Base-by-base conservation (phyloP, 2,797 vertebrate species). In the Hippoglossus hippoglossus region DNA sequence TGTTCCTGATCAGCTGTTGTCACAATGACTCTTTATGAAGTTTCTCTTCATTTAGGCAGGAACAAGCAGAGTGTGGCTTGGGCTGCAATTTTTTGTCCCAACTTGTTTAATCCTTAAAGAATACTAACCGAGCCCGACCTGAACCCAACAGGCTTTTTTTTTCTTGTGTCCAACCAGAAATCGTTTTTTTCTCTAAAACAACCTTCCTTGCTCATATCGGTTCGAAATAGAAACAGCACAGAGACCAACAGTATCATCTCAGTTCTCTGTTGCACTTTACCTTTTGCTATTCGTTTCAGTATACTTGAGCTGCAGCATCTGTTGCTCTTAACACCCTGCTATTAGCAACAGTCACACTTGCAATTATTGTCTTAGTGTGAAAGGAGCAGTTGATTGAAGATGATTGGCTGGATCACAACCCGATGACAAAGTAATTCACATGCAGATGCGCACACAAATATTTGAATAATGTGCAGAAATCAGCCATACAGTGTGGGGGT, bases 351-450 rank as follows among this genome's bases (percentile, higher is more conserved):
- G 52, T 77, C 67, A 64, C 73, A 87, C 80, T 61, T 74, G 73
- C 74, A 90, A 93, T 93, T 89, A 89, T 87, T 82, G 64, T 52
- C 67, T 90, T 87, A 79, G 59, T 52, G 57, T 75, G 63, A 89
- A 86, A 82, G 63, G 71, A 65, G 53, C 19, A 9, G 56, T 70
- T 91, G 87, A 91, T 90, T 91, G 75, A 66, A 47, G 71, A 61
- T 85, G 80, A 92, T 85, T 82, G 73, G 74, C 54, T 77, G 60
- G 72, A 85, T 87, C 73, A 46, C 75, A 83, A 75, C 65, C 70
- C 16, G 18, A 71, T 67, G 71, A 81, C 78, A 79, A 79, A 77
- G 65, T 73, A 41, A 77, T 72, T 56, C 53, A 52, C 63, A 67
- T 13, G 15, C 39, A 62, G 64, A 84, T 68, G 53, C 70, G 47